Conservation (phyloP, 1,140 invertebrate species). For the Eumaeus atala region DNA sequence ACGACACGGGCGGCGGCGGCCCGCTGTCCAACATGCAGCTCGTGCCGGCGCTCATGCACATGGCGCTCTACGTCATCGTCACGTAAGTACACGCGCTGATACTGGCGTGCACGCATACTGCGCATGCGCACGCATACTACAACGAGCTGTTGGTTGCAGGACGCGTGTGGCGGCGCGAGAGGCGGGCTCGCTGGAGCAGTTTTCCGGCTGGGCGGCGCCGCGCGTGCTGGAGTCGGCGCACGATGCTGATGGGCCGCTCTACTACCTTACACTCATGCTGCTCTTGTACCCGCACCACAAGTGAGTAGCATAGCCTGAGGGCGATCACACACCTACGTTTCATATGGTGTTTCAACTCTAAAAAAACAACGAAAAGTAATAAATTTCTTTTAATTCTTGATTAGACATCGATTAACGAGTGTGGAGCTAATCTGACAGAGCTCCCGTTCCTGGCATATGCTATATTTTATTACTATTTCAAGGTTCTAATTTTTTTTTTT, state of each 20-base stretch:
- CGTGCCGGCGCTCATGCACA: slow-evolving; percentile 94
- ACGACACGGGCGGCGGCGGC: slow-evolving; percentile 97
- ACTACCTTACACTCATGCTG: slow-evolving; percentile 87
- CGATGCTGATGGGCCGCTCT: slow-evolving; percentile 92
- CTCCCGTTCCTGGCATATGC: too few relatives aligned
- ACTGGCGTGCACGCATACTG: not conserved
- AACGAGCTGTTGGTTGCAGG: slow-evolving; percentile 55
- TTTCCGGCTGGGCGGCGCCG: slow-evolving; percentile 48
- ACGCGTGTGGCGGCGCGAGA: slow-evolving; percentile 79
- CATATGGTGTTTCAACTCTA: too few relatives aligned
- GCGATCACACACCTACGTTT: too few relatives aligned
- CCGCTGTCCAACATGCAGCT: slow-evolving; percentile 98
- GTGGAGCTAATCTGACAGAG: too few relatives aligned
- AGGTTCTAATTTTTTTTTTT: too few relatives aligned
- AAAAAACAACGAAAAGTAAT: too few relatives aligned
- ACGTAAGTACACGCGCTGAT: slow-evolving; percentile 80
- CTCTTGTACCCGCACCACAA: slow-evolving; percentile 83
- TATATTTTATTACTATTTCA: too few relatives aligned
- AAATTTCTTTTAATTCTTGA: too few relatives aligned
- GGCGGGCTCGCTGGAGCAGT: slow-evolving; percentile 50
- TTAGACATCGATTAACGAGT: too few relatives aligned
- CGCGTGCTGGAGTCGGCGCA: slow-evolving; percentile 87
- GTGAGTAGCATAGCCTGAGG: slow-evolving; percentile 34
- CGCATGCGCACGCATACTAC: not conserved
- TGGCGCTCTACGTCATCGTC: slow-evolving; percentile 95